Conservation (phyloP, 2,888 invertebrate species). For the Mantis religiosa region DNA sequence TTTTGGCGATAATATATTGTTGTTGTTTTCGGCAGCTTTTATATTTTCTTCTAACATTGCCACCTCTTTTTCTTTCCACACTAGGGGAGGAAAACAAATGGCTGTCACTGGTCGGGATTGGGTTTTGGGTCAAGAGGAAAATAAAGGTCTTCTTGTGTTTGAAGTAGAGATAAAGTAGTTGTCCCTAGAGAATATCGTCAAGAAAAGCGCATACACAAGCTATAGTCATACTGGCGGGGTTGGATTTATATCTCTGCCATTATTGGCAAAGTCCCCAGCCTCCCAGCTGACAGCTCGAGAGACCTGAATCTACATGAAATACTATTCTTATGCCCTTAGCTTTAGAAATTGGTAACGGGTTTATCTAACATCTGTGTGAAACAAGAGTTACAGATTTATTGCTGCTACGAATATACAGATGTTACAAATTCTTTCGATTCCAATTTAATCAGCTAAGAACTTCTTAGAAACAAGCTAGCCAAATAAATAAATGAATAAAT, state of each 20-base stretch:
- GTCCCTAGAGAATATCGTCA: constrained; percentile 21
- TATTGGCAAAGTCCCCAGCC: constrained; percentile 23
- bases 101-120: constrained; percentile 28
- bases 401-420: neutral
- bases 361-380: neutral
- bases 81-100: constrained; percentile 23
- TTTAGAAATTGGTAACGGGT: neutral
- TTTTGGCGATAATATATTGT: constrained; percentile 27
- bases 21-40: constrained; percentile 28
- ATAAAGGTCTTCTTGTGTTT: constrained; percentile 24
- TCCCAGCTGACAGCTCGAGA: constrained; percentile 10
- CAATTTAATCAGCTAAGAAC: neutral
- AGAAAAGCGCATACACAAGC: constrained; percentile 1
- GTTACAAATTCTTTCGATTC: neutral
- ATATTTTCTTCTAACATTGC: neutral
- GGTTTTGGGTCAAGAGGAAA: constrained; percentile 27
- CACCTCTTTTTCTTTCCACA: constrained; percentile 18
- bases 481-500: no score
- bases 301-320: constrained; percentile 9
- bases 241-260: constrained; percentile 15
- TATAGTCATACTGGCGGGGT: neutral
- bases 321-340: neutral
- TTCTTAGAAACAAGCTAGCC: no score
- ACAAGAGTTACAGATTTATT: neutral
- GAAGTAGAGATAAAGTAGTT: constrained; percentile 29